These are phyloP conservation scores for Alloplasta piceator DNA, from an alignment of 2,888 invertebrate species.

Conservation along the genomic window DNA sequence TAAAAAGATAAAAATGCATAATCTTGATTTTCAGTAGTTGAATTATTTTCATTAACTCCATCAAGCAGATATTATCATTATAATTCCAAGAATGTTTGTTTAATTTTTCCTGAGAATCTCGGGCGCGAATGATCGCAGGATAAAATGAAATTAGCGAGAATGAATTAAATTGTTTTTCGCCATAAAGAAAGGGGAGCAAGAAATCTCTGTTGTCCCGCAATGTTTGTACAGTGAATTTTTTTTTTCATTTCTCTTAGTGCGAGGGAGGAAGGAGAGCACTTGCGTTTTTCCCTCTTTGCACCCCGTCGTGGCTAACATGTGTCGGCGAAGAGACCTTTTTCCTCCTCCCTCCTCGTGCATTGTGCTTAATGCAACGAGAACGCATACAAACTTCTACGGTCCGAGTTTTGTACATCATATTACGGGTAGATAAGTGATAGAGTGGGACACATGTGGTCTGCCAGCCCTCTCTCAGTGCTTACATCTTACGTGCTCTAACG, in stretches of 20 bases:
- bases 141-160: conserved; percentile 12
- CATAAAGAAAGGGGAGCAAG: conserved; percentile 29
- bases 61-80: no score
- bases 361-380: conserved; percentile 29
- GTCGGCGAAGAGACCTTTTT: conserved; percentile 36
- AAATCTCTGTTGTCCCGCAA: conserved; percentile 64
- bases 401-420: conserved; percentile 75
- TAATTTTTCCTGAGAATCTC: neutral
- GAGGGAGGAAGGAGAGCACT: conserved; percentile 42
- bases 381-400: conserved; percentile 63
- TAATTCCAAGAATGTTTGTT: no score
- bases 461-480: conserved; percentile 81
- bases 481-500: conserved; percentile 75
- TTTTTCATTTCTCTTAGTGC: neutral
- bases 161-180: conserved; percentile 27
- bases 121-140: neutral
- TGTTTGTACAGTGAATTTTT: conserved; percentile 48
- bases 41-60: no score
- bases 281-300: conserved; percentile 52
- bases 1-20: no score
- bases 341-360: conserved; percentile 20
- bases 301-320: conserved; percentile 64
- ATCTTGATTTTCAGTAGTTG: no score
- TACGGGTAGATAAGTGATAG: conserved; percentile 80
- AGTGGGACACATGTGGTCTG: conserved; percentile 82